Conservation (phyloP, 1,140 invertebrate species). For the Anoplophora glabripennis region DNA sequence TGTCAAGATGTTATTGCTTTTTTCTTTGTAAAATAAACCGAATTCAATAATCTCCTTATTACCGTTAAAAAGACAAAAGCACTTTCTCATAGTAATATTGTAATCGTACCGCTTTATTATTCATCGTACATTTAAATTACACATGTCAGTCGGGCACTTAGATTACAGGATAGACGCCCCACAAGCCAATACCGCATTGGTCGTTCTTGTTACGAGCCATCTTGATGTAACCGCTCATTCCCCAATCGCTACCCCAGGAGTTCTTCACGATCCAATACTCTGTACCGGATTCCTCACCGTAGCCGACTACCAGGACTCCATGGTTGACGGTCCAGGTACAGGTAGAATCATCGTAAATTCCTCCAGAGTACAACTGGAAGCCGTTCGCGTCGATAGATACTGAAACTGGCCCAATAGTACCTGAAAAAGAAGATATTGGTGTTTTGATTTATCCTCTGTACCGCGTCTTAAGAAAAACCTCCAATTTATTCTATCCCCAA, state of each 20-base stretch:
- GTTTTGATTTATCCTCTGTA: no score
- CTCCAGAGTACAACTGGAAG: conserved; percentile 70
- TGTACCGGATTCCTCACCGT: conserved; percentile 55
- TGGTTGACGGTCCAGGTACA: conserved; percentile 67
- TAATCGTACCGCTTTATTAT: no score
- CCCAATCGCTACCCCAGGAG: conserved; percentile 65
- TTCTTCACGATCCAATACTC: conserved; percentile 81
- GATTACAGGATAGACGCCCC: conserved; percentile 51
- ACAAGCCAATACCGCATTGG: conserved; percentile 64
- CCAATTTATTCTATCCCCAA: no score
- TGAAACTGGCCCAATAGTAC: conserved; percentile 64
- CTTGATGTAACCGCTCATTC: conserved; percentile 65
- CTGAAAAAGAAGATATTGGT: conserved; percentile 6
- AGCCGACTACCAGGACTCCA: conserved; percentile 79
- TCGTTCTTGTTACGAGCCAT: conserved; percentile 62
- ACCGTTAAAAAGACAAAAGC: no score
- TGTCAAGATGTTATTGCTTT: no score
- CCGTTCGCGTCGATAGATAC: conserved; percentile 75
- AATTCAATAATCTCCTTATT: no score
- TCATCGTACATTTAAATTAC: no score
- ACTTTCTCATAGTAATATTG: no score
- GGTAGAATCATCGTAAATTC: conserved; percentile 60
- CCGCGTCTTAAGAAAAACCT: no score
- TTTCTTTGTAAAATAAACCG: no score
- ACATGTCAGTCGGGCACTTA: no score